Percentiles rank a stretch among this genome's conserved stretches.
Evolutionary conservation across 2,797 vertebrate genomes (phyloP).

Genomic region (Octomys mimax): DNA sequence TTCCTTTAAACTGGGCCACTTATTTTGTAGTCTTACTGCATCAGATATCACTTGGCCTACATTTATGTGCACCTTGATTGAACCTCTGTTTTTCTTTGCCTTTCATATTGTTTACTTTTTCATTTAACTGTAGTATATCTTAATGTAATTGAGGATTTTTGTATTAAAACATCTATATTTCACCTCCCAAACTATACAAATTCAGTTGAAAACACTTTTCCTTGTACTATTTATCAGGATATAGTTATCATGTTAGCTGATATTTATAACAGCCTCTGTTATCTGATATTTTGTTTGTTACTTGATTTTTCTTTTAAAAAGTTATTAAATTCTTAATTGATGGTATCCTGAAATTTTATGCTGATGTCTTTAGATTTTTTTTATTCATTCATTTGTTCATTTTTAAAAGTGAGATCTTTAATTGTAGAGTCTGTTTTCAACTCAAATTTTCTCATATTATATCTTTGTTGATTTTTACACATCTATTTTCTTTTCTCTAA

Average conservation of each 20-base stretch:
- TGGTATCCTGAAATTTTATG: neutral
- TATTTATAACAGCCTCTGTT: neutral
- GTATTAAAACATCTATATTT: neutral
- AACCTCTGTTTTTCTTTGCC: neutral
- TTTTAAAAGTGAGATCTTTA: neutral
- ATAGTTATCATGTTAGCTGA: neutral
- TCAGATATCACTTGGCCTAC: neutral
- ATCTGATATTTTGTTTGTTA: neutral
- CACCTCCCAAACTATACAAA: neutral
- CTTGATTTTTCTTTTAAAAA: neutral
- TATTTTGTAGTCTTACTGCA: neutral
- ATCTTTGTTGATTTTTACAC: neutral
- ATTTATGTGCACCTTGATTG: neutral
- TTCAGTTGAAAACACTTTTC: neutral
- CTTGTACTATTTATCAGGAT: neutral
- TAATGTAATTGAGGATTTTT: neutral
- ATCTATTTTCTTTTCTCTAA: neutral
- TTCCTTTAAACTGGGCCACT: neutral
- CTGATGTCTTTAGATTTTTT: neutral
- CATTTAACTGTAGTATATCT: neutral
- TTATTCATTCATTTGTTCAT: neutral
- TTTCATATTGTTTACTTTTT: neutral
- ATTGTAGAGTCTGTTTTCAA: neutral
- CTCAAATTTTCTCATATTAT: neutral
- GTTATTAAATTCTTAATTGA: conserved; percentile 26